A percentile compares a stretch with the other conserved stretches of the same genome.
phyloP scores from a whole-genome alignment of 2,113 vertebrate genomes.

The Prochilodus magdalenae region DNA sequence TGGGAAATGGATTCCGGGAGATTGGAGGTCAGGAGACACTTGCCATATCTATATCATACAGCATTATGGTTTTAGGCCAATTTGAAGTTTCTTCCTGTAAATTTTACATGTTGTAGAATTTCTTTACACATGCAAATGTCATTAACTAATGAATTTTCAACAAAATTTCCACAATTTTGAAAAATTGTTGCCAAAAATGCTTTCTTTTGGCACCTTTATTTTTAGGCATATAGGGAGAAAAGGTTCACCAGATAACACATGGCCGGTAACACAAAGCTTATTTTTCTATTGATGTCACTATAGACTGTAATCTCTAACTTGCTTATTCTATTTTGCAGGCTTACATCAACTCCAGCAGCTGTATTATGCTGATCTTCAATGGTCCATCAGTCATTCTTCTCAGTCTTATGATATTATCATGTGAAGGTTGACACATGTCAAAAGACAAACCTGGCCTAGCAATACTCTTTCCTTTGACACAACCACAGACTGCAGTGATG shows the following conservation, averaged over 20 bases:
- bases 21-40: too few relatives aligned
- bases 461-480: not conserved
- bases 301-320: not conserved
- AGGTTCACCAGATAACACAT: not conserved
- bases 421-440: conserved; percentile 16
- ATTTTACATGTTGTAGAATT: too few relatives aligned
- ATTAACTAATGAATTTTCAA: too few relatives aligned
- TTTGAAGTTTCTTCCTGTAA: too few relatives aligned
- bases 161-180: too few relatives aligned
- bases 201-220: too few relatives aligned
- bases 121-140: too few relatives aligned
- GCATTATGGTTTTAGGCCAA: too few relatives aligned
- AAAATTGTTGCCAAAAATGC: too few relatives aligned
- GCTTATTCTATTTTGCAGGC: not conserved
- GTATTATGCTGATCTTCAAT: conserved; percentile 7
- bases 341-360: not conserved
- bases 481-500: not conserved
- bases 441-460: not conserved
- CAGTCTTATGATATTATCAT: conserved; percentile 27
- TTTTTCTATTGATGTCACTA: not conserved
- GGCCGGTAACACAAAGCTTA: not conserved
- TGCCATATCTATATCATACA: too few relatives aligned
- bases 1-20: too few relatives aligned
- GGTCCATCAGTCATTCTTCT: not conserved
- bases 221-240: not conserved